A percentile compares a stretch with the other conserved stretches of the same genome.
Evolutionary conservation across 2,113 vertebrate genomes (phyloP).

Genomic region (Leucosticte australis): DNA sequence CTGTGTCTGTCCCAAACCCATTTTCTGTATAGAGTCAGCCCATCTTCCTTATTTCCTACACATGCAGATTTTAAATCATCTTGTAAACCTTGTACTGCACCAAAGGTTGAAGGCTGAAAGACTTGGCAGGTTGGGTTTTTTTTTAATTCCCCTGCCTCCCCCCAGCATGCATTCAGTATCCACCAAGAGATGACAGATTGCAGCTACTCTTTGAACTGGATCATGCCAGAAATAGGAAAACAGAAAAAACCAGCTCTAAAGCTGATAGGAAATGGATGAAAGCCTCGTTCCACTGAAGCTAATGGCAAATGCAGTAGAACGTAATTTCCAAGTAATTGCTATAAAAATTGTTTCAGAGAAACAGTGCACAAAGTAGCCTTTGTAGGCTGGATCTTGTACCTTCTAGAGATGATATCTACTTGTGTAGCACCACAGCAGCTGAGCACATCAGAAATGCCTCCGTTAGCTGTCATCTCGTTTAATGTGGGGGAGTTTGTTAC

Average conservation of each 20-base stretch:
- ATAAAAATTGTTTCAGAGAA: not conserved
- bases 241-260: not conserved
- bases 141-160: not conserved
- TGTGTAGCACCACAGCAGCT: not conserved
- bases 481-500: not conserved
- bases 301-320: not conserved
- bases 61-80: constrained; percentile 60
- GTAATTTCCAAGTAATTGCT: not conserved
- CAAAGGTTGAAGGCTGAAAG: constrained; percentile 17
- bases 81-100: constrained; percentile 47
- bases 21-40: constrained; percentile 40
- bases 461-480: not conserved
- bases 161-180: not conserved
- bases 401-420: not conserved
- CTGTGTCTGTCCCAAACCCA: constrained; percentile 18
- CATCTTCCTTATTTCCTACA: constrained; percentile 33
- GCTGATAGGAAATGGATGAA: not conserved
- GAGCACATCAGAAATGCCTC: not conserved
- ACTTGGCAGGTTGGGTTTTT: not conserved
- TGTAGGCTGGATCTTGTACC: not conserved
- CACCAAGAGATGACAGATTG: not conserved
- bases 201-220: not conserved
- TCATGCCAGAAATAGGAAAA: not conserved
- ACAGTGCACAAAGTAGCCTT: not conserved
- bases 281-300: not conserved